Conservation (phyloP, 2,797 vertebrate species). For the Sternarchorhynchus goeldii region DNA sequence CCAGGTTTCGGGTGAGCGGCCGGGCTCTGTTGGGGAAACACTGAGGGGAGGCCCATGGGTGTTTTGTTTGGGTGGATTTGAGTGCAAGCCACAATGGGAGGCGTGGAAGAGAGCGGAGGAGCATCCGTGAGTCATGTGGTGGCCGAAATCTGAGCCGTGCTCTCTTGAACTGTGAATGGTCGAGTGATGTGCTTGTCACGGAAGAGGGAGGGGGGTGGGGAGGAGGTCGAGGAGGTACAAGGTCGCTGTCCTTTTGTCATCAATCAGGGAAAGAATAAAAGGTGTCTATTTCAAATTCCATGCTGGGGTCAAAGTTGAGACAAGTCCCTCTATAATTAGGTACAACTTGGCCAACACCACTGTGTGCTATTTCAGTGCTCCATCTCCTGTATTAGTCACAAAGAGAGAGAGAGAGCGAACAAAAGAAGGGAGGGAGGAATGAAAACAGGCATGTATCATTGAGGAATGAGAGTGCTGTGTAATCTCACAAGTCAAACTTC, state of each 20-base stretch:
- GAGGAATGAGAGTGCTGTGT: slow-evolving; percentile 26
- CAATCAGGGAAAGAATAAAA: slow-evolving; percentile 12
- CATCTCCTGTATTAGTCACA: neutral
- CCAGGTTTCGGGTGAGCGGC: slow-evolving; percentile 25
- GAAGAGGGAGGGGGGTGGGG: neutral
- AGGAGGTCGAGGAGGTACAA: neutral
- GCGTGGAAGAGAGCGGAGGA: slow-evolving; percentile 13
- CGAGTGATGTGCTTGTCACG: neutral
- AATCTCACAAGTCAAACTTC: slow-evolving; percentile 23
- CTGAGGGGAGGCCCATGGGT: slow-evolving; percentile 15
- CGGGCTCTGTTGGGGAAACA: slow-evolving; percentile 44
- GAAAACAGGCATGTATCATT: neutral
- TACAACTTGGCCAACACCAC: slow-evolving; percentile 1
- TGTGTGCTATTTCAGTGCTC: neutral
- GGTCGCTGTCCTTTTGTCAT: slow-evolving; percentile 36
- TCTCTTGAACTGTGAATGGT: slow-evolving; percentile 20
- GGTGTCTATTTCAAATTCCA: slow-evolving; percentile 26
- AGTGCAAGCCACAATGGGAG: slow-evolving; percentile 33
- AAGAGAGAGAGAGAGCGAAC: neutral
- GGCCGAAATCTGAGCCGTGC: slow-evolving; percentile 37
- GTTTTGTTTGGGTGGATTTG: slow-evolving; percentile 19
- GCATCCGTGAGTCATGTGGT: slow-evolving; percentile 27
- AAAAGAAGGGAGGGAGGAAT: neutral
- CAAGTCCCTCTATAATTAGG: slow-evolving; percentile 25
- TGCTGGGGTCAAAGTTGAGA: slow-evolving; percentile 22